Evolutionary conservation across 2,797 vertebrate genomes (phyloP).

Genomic region (Silurus lanzhouensis): DNA sequence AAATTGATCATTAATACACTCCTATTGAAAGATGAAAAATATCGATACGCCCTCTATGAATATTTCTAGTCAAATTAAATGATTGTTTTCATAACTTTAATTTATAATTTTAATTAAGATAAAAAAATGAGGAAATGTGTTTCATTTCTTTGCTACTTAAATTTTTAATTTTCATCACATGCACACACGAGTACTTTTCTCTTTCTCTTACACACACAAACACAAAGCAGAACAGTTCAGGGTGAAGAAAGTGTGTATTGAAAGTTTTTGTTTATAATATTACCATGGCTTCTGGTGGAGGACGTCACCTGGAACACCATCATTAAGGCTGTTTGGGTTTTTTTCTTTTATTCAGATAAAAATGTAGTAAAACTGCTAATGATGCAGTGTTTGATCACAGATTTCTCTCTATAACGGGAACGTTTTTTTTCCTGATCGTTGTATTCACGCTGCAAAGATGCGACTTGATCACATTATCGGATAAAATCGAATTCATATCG

Average conservation of each 20-base stretch:
- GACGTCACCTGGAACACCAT: no score
- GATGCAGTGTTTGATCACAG: not conserved
- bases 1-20: no score
- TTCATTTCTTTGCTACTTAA: not conserved
- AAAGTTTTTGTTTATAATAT: not conserved
- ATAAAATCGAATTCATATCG: constrained; percentile 1
- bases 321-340: not conserved
- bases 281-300: not conserved
- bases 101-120: not conserved
- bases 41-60: not conserved
- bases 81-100: not conserved
- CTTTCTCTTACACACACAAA: not conserved
- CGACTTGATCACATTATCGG: not conserved
- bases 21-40: not conserved
- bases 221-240: not conserved
- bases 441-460: not conserved
- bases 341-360: not conserved
- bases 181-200: not conserved
- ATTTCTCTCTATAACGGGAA: not conserved
- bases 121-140: not conserved
- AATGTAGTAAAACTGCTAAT: not conserved
- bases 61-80: not conserved
- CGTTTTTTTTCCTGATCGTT: not conserved
- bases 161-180: not conserved
- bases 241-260: not conserved